Percentiles rank a stretch among this genome's conserved stretches.
Conservation (phyloP, 1,140 invertebrate species). For the Akabosia matsudoensis region DNA sequence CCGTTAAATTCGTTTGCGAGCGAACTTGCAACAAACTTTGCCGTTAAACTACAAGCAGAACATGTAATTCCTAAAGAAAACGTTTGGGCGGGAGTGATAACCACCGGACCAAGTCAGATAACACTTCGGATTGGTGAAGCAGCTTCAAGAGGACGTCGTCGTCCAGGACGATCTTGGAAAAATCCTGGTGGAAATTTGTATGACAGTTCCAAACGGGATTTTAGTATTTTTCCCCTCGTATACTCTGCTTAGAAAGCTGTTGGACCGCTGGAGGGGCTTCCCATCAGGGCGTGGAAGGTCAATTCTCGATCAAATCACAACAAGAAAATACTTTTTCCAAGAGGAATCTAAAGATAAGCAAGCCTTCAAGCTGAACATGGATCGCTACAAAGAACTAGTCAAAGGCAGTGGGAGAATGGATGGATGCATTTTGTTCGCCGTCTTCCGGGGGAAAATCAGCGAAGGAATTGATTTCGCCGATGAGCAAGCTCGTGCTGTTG, state of each 20-base stretch:
- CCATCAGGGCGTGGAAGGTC: background rate
- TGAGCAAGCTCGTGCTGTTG: slow-evolving; percentile 60
- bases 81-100: background rate
- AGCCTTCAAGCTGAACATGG: slow-evolving; percentile 54
- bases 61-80: slow-evolving; percentile 47
- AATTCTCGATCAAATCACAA: background rate
- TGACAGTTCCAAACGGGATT: slow-evolving; percentile 58
- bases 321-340: slow-evolving; percentile 29
- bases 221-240: slow-evolving; percentile 63
- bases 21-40: slow-evolving; percentile 57
- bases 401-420: slow-evolving; percentile 24
- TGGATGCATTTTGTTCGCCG: slow-evolving; percentile 57
- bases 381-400: slow-evolving; percentile 53
- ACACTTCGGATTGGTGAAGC: background rate
- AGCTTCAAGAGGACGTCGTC: background rate
- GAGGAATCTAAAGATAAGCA: slow-evolving; percentile 25
- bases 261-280: slow-evolving; percentile 47
- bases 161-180: slow-evolving; percentile 55
- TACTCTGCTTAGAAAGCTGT: slow-evolving; percentile 55
- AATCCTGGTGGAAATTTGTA: slow-evolving; percentile 54
- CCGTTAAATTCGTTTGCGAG: slow-evolving; percentile 59
- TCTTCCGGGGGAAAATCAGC: slow-evolving; percentile 60
- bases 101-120: background rate
- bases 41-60: slow-evolving; percentile 55
- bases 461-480: slow-evolving; percentile 64